These are phyloP conservation scores for Pterocles burchelli DNA, from an alignment of 2,113 vertebrate species.

Conservation along the genomic window DNA sequence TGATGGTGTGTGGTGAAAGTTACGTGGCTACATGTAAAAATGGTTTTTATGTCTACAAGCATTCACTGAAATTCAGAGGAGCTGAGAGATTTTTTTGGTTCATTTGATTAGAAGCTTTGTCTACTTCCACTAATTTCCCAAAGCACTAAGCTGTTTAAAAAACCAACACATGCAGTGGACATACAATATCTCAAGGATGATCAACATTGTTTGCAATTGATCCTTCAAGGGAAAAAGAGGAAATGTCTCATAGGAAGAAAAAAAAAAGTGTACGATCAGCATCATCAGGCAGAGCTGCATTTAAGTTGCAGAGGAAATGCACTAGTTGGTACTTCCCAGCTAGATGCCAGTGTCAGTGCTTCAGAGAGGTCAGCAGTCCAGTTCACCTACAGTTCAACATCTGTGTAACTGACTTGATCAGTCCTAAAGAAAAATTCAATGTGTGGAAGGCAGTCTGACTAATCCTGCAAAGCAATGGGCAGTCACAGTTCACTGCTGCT, in stretches of 20 bases:
- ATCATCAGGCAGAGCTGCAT: background rate
- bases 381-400: background rate
- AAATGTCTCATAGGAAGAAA: background rate
- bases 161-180: background rate
- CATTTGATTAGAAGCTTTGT: background rate
- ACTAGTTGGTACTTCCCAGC: too few species aligned
- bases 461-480: background rate
- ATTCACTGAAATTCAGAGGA: background rate
- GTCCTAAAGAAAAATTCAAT: background rate
- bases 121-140: background rate
- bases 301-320: background rate
- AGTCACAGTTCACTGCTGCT: background rate
- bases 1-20: background rate
- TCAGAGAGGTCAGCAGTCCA: background rate
- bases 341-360: accelerated
- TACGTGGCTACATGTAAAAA: background rate
- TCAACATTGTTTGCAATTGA: background rate
- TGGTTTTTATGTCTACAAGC: background rate
- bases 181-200: background rate
- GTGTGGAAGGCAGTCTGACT: background rate
- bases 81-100: background rate
- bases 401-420: background rate
- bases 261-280: background rate
- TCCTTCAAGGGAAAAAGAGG: background rate
- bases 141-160: background rate